Evolutionary conservation across 1,140 invertebrate species (phyloP).

Genomic region (Pantala flavescens): DNA sequence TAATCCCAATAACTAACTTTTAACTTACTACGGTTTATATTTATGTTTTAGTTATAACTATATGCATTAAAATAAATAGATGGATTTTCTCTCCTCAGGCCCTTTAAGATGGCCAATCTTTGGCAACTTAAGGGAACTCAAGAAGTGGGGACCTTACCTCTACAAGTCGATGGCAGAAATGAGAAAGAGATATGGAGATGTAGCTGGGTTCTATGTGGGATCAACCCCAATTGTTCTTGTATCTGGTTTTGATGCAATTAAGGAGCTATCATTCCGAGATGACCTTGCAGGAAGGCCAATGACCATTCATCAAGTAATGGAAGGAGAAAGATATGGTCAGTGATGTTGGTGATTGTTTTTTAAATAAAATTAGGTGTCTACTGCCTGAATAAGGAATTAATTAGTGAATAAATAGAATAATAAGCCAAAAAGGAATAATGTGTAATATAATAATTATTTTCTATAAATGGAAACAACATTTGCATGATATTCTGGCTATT

Average conservation of each 20-base stretch:
- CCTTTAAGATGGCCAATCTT: background rate
- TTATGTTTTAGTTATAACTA: too few species aligned
- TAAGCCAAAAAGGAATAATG: too few species aligned
- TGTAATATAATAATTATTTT: too few species aligned
- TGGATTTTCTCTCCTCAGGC: background rate
- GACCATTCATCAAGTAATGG: background rate
- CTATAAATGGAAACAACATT: too few species aligned
- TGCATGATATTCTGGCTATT: too few species aligned
- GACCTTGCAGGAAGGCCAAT: slow-evolving; percentile 20
- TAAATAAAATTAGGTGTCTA: too few species aligned
- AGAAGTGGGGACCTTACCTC: background rate
- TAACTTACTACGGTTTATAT: too few species aligned
- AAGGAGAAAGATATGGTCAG: background rate
- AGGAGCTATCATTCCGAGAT: slow-evolving; percentile 17
- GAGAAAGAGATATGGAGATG: slow-evolving; percentile 16
- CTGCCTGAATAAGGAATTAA: too few species aligned
- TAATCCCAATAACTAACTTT: too few species aligned
- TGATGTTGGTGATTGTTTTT: too few species aligned
- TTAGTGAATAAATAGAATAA: too few species aligned
- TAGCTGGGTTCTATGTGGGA: slow-evolving; percentile 21
- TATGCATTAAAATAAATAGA: too few species aligned
- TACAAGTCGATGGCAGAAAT: background rate
- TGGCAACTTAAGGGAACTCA: background rate
- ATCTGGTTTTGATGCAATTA: slow-evolving; percentile 20
- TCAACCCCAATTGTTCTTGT: slow-evolving; percentile 18